Conservation (phyloP, 2,113 vertebrate genomes). For the Blennius ocellaris region DNA sequence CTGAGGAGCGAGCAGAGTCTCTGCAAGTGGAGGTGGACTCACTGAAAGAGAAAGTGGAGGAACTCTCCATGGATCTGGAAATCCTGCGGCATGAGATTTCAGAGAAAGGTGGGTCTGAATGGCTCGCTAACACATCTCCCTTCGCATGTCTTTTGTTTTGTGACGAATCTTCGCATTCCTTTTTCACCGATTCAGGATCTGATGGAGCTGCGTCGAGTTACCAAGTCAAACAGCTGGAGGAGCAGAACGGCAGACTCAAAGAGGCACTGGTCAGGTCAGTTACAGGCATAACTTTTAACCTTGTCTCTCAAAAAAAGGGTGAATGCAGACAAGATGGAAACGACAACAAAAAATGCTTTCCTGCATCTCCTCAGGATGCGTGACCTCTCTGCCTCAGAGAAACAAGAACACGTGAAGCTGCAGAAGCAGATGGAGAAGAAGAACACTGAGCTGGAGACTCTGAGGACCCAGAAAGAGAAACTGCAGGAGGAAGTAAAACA, state of each 20-base stretch:
- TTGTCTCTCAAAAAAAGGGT: too few relatives aligned
- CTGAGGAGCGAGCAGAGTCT: slow-evolving; percentile 94
- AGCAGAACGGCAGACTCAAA: slow-evolving; percentile 93
- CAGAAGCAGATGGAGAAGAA: slow-evolving; percentile 99
- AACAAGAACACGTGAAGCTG: slow-evolving; percentile 95
- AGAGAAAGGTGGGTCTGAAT: slow-evolving; percentile 87
- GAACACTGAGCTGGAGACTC: slow-evolving; percentile 90
- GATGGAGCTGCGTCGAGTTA: slow-evolving; percentile 95
- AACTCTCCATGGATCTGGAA: slow-evolving; percentile 95
- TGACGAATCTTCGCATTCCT: background rate
- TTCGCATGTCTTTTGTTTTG: background rate
- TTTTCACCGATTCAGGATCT: slow-evolving; percentile 49
- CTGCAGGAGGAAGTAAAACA: slow-evolving; percentile 90
- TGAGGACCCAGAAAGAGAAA: slow-evolving; percentile 93
- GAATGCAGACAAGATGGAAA: background rate
- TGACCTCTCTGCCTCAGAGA: slow-evolving; percentile 95
- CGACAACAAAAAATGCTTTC: background rate
- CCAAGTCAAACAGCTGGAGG: slow-evolving; percentile 95
- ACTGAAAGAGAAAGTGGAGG: slow-evolving; percentile 92
- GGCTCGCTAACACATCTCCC: background rate
- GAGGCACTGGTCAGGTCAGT: slow-evolving; percentile 94
- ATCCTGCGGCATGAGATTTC: slow-evolving; percentile 97
- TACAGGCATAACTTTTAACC: background rate
- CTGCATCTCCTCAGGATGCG: slow-evolving; percentile 86
- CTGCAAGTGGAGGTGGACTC: slow-evolving; percentile 95